These are phyloP conservation scores for Ips nitidus DNA, from an alignment of 1,140 invertebrate species.

Conservation along the genomic window DNA sequence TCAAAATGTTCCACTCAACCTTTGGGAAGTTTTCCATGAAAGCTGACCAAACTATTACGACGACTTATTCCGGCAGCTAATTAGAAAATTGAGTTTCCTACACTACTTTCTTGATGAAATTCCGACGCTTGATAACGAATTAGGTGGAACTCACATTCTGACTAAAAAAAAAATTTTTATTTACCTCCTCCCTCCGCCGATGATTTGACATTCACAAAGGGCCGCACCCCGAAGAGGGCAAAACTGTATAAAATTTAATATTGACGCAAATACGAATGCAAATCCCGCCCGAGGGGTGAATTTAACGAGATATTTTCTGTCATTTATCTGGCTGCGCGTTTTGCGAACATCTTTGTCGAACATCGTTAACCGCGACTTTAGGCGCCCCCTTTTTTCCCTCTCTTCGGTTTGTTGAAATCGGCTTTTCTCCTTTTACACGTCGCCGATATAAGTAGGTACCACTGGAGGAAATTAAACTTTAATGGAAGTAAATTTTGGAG, in stretches of 20 bases:
- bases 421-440: neutral
- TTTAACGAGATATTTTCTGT: constrained; percentile 29
- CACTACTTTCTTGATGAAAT: no score
- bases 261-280: constrained; percentile 15
- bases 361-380: constrained; percentile 9
- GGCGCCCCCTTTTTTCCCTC: neutral
- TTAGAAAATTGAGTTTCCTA: no score
- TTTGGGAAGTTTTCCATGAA: no score
- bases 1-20: no score
- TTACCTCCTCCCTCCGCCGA: no score
- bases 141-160: no score
- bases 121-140: no score
- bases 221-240: neutral
- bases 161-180: no score
- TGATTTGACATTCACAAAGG: constrained; percentile 2
- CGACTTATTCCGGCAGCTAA: no score
- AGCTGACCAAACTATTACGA: no score
- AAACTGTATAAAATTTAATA: constrained; percentile 23
- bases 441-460: neutral
- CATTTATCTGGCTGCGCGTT: constrained; percentile 23
- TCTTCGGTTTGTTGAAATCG: neutral
- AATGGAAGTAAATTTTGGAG: neutral
- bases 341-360: constrained; percentile 14
- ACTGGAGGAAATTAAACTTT: neutral
- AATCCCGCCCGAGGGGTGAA: constrained; percentile 15